A percentile compares a stretch with the other conserved stretches of the same genome.
phyloP scores from a whole-genome alignment of 2,888 invertebrate genomes.

The Trichacis sp. region DNA sequence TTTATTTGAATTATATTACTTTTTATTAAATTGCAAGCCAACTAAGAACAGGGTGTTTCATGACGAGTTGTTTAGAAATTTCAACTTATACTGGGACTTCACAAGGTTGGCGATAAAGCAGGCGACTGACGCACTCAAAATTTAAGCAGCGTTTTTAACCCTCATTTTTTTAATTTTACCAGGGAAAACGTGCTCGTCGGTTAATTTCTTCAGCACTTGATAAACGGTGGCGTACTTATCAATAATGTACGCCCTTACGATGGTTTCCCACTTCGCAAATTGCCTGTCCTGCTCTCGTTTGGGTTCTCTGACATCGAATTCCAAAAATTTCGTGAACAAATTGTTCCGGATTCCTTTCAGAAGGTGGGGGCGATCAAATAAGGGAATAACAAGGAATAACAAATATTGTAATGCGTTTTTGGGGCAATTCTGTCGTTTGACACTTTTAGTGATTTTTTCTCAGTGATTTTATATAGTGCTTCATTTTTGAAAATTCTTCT shows the following conservation, averaged over 20 bases:
- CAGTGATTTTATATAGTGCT: too few species aligned
- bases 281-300: background rate
- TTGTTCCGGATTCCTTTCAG: background rate
- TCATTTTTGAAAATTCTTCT: too few species aligned
- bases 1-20: too few species aligned
- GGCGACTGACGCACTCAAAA: background rate
- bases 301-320: background rate
- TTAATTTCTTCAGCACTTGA: background rate
- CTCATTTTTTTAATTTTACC: background rate
- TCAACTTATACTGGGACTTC: background rate
- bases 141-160: background rate
- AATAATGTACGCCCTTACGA: background rate
- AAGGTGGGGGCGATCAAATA: background rate
- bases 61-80: background rate
- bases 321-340: background rate
- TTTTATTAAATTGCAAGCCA: too few species aligned
- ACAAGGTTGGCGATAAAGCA: background rate
- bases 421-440: too few species aligned
- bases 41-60: too few species aligned
- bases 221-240: background rate
- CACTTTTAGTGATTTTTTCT: too few species aligned
- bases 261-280: background rate
- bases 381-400: background rate
- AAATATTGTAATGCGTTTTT: too few species aligned
- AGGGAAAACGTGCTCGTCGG: background rate